These are phyloP conservation scores for Alectura lathami DNA, from an alignment of 2,113 vertebrate species.

Conservation along the genomic window DNA sequence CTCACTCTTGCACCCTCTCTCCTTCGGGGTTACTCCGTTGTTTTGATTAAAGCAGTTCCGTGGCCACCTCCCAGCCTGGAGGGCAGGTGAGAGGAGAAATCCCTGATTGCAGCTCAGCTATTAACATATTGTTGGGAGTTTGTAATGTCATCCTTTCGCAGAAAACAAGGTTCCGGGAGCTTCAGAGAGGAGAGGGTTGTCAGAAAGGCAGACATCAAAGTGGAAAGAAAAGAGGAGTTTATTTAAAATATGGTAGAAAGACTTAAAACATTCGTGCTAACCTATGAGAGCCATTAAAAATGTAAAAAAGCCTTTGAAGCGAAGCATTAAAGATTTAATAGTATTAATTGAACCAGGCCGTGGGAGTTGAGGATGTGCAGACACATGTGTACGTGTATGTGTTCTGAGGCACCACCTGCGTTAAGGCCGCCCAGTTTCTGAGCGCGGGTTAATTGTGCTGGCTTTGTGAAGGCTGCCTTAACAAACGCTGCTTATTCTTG, in stretches of 20 bases:
- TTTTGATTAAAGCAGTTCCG: slow-evolving; percentile 43
- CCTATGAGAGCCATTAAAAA: slow-evolving; percentile 60
- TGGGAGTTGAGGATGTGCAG: slow-evolving; percentile 60
- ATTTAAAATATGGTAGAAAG: slow-evolving; percentile 53
- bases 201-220: slow-evolving; percentile 55
- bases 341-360: slow-evolving; percentile 62
- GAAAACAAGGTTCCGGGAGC: slow-evolving; percentile 23
- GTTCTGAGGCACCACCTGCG: neutral
- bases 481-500: neutral
- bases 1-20: neutral
- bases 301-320: slow-evolving; percentile 52
- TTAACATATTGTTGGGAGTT: slow-evolving; percentile 43
- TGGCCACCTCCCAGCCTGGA: slow-evolving; percentile 61
- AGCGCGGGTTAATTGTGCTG: neutral
- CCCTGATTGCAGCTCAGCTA: slow-evolving; percentile 19
- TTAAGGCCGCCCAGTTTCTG: neutral
- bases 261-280: slow-evolving; percentile 15
- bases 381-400: slow-evolving; percentile 51
- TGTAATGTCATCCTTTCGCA: neutral
- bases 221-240: slow-evolving; percentile 31
- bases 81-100: slow-evolving; percentile 55
- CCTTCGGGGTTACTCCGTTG: slow-evolving; percentile 30
- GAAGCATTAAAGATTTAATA: slow-evolving; percentile 66
- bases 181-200: neutral
- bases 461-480: neutral